Percentiles rank a stretch among this genome's conserved stretches.
phyloP scores from a whole-genome alignment of 2,113 vertebrate genomes.

The mouse (Mus musculus) region GRCm39 chr1:89224001-89224500 shows the following conservation, averaged over 20 bases:
- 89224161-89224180: neutral
- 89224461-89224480: neutral
- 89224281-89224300: too few species aligned
- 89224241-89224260: too few species aligned
- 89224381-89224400: neutral
- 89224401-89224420: neutral
- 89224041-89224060: neutral
- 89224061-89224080: neutral
- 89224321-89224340: too few species aligned
- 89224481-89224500: neutral
- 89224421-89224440: neutral
- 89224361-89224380: neutral
- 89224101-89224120: neutral
- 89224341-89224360: too few species aligned
- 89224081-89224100: neutral
- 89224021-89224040: neutral
- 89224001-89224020: rapidly evolving
- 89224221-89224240: neutral
- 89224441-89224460: neutral
- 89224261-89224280: too few species aligned
- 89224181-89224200: neutral
- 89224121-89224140: neutral
- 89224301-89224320: too few species aligned
- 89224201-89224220: neutral
- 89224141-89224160: neutral